Evolutionary conservation across 37 sponge, comb jelly and placozoan species (phyloP).

Genomic region (Cladorhizidae sp.): DNA sequence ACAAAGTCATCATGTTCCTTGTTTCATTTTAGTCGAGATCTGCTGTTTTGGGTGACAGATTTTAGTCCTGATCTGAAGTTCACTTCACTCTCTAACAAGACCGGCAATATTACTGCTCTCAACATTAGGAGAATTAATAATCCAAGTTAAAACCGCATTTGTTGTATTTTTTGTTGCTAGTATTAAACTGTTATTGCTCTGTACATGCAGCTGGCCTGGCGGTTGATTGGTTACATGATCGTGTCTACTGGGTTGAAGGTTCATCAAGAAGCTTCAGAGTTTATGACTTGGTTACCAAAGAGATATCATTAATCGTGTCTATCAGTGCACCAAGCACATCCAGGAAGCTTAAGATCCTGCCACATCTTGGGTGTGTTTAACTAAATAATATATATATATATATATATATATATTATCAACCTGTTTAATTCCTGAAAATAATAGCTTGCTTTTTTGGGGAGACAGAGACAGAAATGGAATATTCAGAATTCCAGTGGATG

Average conservation of each 20-base stretch:
- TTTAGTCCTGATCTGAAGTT: not conserved
- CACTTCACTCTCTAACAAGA: not conserved
- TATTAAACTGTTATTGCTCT: not conserved
- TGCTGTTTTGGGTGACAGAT: conserved; percentile 3
- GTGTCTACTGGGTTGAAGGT: conserved; percentile 42
- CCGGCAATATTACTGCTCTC: not conserved
- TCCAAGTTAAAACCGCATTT: not conserved
- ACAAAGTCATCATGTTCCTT: not conserved
- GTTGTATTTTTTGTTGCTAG: not conserved
- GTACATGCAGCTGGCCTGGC: conserved; percentile 23
- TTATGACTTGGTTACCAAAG: conserved; percentile 12
- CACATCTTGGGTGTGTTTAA: conserved; percentile 27
- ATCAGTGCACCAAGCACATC: not conserved
- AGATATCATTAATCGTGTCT: not conserved
- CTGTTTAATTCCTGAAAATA: not conserved
- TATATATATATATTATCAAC: too few species aligned
- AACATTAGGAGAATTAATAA: not conserved
- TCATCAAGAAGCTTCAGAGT: not conserved
- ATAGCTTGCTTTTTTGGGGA: conserved; percentile 3
- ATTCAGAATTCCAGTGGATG: conserved; percentile 4
- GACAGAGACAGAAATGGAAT: not conserved
- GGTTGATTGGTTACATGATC: conserved; percentile 63
- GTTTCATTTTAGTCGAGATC: not conserved
- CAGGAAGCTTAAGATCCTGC: not conserved
- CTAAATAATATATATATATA: too few species aligned